Conservation (phyloP, 2,888 invertebrate species). For the Aphidoletes aphidimyza region DNA sequence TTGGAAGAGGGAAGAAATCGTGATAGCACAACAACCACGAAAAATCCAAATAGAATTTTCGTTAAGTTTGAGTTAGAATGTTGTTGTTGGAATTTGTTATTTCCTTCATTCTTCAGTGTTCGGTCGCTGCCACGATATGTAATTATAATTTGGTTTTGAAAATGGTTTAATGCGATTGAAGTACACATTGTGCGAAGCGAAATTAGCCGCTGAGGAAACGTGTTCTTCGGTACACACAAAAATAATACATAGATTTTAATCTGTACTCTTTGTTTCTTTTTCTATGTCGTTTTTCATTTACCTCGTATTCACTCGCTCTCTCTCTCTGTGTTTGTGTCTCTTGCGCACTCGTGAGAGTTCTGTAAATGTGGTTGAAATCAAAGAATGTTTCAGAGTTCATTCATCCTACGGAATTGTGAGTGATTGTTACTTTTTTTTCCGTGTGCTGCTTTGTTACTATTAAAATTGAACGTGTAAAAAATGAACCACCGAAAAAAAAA, state of each 20-base stretch:
- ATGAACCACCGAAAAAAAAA: neutral
- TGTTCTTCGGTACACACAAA: neutral
- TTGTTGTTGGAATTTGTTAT: neutral
- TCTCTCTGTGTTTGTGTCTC: neutral
- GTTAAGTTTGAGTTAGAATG: constrained; percentile 2
- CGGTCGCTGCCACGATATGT: neutral
- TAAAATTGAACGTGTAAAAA: neutral
- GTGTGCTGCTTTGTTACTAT: neutral
- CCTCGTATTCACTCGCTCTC: neutral
- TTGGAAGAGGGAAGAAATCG: neutral
- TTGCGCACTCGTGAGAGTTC: neutral
- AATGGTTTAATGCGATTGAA: constrained; percentile 53
- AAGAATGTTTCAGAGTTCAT: constrained; percentile 27
- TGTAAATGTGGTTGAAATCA: constrained; percentile 1
- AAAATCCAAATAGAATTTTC: constrained; percentile 43
- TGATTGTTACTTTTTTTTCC: constrained; percentile 26
- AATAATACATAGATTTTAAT: constrained; percentile 25
- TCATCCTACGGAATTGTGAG: constrained; percentile 44
- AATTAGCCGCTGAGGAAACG: constrained; percentile 45
- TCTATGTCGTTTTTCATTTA: neutral
- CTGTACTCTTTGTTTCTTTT: neutral
- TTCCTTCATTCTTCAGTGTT: neutral
- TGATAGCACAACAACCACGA: constrained; percentile 7
- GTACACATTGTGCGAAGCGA: neutral
- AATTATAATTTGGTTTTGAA: constrained; percentile 34